Evolutionary conservation across 2,797 vertebrate genomes (phyloP).

Genomic region (Sebastolobus alascanus): DNA sequence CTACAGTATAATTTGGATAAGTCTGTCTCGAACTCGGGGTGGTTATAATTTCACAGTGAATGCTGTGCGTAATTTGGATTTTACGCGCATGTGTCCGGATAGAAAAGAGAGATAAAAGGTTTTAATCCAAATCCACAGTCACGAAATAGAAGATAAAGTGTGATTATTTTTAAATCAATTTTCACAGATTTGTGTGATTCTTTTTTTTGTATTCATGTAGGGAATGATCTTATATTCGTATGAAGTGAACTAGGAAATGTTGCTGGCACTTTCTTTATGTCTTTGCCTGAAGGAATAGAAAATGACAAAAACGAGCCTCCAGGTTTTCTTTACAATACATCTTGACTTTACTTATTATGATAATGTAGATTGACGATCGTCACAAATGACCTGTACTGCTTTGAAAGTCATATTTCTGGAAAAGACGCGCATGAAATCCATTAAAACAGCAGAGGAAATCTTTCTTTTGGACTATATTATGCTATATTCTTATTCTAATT

Average conservation of each 20-base stretch:
- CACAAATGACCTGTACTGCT: background rate
- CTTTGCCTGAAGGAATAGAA: background rate
- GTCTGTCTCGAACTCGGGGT: background rate
- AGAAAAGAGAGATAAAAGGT: background rate
- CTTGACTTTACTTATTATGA: background rate
- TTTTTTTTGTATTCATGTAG: background rate
- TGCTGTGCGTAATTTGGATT: slow-evolving; percentile 56
- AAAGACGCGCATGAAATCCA: background rate
- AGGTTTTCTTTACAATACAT: background rate
- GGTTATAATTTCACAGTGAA: background rate
- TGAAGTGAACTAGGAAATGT: background rate
- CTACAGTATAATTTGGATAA: background rate
- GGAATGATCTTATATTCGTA: background rate
- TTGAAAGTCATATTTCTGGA: background rate
- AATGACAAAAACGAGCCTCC: background rate
- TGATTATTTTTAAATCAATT: background rate
- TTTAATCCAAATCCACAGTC: background rate
- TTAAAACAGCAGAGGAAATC: background rate
- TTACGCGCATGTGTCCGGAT: slow-evolving; percentile 48
- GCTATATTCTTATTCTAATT: background rate
- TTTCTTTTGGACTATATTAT: background rate
- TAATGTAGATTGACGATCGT: background rate
- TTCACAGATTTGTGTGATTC: background rate
- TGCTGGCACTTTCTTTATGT: background rate
- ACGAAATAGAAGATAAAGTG: rapidly evolving